phyloP scores from a whole-genome alignment of 2,797 vertebrate species.

The Yasuhikotakia modesta region DNA sequence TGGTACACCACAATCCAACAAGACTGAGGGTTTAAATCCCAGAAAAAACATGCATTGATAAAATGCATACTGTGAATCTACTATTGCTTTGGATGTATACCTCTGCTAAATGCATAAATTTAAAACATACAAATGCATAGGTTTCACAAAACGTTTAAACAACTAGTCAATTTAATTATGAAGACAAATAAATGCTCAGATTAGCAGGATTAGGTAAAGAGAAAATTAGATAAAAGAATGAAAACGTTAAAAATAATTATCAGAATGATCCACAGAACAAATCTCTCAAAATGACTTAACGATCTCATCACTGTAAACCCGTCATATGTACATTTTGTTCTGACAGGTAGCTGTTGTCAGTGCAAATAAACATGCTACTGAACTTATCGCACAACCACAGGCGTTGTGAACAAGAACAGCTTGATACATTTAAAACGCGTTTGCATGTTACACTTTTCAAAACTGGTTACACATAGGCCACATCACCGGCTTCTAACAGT shows the following conservation, averaged over 20 bases:
- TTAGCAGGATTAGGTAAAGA: too few relatives aligned
- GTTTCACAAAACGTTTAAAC: too few relatives aligned
- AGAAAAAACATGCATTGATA: too few relatives aligned
- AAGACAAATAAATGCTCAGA: neutral
- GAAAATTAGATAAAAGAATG: neutral
- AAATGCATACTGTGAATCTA: too few relatives aligned
- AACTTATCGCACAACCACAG: neutral
- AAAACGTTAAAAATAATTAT: neutral
- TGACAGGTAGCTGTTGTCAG: slow-evolving; percentile 3
- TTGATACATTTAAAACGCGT: neutral
- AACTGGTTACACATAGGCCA: neutral
- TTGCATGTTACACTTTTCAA: neutral
- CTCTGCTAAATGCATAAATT: neutral
- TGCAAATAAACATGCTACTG: neutral
- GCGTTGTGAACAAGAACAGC: neutral
- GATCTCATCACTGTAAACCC: neutral
- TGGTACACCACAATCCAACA: too few relatives aligned
- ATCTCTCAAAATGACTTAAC: neutral
- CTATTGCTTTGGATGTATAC: too few relatives aligned
- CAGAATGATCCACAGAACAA: neutral
- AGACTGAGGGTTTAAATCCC: too few relatives aligned
- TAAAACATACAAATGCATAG: neutral
- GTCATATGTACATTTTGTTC: neutral
- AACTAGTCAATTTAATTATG: neutral
- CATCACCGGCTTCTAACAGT: neutral